Conservation (phyloP, 2,888 invertebrate species). For the Melipona bicolor region DNA sequence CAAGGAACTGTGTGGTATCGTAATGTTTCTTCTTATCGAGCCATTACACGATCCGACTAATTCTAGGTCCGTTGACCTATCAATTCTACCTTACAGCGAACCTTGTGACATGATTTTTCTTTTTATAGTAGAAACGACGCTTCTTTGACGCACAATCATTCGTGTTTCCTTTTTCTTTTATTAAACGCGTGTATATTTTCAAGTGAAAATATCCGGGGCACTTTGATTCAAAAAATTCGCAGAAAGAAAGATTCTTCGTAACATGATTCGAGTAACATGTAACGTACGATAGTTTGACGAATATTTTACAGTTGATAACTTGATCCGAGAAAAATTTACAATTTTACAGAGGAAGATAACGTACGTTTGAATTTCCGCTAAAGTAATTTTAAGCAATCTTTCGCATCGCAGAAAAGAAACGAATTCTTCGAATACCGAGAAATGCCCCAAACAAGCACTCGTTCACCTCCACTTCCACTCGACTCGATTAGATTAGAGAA, state of each 20-base stretch:
- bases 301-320: too few species aligned
- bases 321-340: too few species aligned
- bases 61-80: constrained; percentile 23
- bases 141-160: neutral
- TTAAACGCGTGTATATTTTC: neutral
- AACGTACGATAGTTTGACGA: too few species aligned
- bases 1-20: constrained; percentile 78
- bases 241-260: neutral
- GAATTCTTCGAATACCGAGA: neutral
- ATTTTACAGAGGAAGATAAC: too few species aligned
- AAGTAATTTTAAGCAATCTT: too few species aligned
- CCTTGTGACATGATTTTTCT: neutral
- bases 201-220: neutral
- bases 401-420: neutral
- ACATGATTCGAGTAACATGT: too few species aligned
- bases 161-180: too few species aligned
- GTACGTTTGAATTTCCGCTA: neutral
- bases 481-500: neutral
- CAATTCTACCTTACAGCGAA: constrained; percentile 18
- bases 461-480: neutral
- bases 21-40: constrained; percentile 55
- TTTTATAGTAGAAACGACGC: constrained; percentile 25
- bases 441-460: neutral
- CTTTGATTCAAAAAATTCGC: neutral
- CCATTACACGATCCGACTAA: constrained; percentile 37